phyloP scores from a whole-genome alignment of 2,113 vertebrate species.

The Mesembrinibis cayennensis region DNA sequence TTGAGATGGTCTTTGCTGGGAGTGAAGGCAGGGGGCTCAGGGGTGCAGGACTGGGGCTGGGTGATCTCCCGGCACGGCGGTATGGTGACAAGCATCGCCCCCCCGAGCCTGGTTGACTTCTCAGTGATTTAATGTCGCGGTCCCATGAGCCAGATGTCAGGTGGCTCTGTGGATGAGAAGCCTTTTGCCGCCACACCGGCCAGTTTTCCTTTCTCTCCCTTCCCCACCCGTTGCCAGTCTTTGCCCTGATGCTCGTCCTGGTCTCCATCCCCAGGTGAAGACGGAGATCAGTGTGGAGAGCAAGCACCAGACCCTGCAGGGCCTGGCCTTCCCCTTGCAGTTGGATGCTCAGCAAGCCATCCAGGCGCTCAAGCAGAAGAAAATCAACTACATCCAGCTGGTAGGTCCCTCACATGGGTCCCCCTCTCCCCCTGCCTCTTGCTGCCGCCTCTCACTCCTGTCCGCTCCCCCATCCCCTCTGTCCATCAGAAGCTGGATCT shows the following conservation, averaged over 20 bases:
- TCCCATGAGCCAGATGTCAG: not conserved
- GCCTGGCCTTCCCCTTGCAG: conserved; percentile 92
- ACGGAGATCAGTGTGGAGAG: conserved; percentile 95
- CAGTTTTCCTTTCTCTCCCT: not conserved
- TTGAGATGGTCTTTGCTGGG: not conserved
- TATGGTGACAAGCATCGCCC: not conserved
- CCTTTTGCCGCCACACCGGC: not conserved
- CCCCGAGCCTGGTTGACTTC: not conserved
- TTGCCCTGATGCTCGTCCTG: not conserved
- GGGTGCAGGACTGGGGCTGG: not conserved
- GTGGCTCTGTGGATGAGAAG: not conserved
- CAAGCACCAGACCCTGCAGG: conserved; percentile 91
- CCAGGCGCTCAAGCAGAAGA: conserved; percentile 87
- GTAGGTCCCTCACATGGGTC: conserved; percentile 63
- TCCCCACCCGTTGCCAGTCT: not conserved
- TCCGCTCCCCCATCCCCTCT: not conserved
- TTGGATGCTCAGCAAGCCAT: conserved; percentile 89
- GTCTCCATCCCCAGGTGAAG: conserved; percentile 80
- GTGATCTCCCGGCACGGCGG: not conserved
- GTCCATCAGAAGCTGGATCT: conserved; percentile 87
- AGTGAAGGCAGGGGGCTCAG: not conserved
- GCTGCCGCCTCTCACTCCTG: not conserved
- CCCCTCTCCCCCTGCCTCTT: not conserved
- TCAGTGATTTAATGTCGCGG: fast-evolving
- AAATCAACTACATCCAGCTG: conserved; percentile 96